phyloP scores from a whole-genome alignment of 2,797 vertebrate species.

The Channallabes apus region DNA sequence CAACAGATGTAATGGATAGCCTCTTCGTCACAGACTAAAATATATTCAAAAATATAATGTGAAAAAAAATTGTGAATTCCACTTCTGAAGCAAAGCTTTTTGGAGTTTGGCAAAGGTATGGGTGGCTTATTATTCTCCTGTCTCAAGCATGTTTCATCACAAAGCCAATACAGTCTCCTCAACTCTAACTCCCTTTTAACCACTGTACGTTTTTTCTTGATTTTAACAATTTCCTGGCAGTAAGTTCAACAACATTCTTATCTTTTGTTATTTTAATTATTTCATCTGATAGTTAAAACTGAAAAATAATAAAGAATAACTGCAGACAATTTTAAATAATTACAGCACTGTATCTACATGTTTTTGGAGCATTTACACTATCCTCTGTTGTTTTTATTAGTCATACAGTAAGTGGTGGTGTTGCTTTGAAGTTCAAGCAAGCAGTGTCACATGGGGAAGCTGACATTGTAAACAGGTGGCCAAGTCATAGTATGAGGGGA shows the following conservation, averaged over 20 bases:
- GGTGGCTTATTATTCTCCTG: constrained; percentile 49
- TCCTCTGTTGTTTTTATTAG: neutral
- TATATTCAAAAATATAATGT: no score
- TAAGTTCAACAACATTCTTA: constrained; percentile 14
- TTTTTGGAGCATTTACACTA: neutral
- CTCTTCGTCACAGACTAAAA: no score
- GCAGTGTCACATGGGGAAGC: constrained; percentile 46
- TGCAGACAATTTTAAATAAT: neutral
- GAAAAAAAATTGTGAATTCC: constrained; percentile 45
- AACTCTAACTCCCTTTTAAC: constrained; percentile 11
- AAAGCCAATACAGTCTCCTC: constrained; percentile 29
- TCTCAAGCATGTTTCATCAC: constrained; percentile 33
- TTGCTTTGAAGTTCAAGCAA: constrained; percentile 8
- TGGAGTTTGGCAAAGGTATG: constrained; percentile 5
- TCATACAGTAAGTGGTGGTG: neutral
- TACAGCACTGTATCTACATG: neutral
- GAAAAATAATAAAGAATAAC: neutral
- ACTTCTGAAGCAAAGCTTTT: neutral
- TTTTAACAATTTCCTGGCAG: constrained; percentile 62
- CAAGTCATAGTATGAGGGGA: constrained; percentile 47
- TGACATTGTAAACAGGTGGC: constrained; percentile 64
- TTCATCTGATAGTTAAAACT: neutral
- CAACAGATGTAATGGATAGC: no score
- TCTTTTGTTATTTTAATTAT: neutral
- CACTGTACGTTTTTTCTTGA: neutral